Percentiles rank a stretch among this genome's conserved stretches.
phyloP scores from a whole-genome alignment of 1,140 invertebrate species.

The Caerostris extrusa region DNA sequence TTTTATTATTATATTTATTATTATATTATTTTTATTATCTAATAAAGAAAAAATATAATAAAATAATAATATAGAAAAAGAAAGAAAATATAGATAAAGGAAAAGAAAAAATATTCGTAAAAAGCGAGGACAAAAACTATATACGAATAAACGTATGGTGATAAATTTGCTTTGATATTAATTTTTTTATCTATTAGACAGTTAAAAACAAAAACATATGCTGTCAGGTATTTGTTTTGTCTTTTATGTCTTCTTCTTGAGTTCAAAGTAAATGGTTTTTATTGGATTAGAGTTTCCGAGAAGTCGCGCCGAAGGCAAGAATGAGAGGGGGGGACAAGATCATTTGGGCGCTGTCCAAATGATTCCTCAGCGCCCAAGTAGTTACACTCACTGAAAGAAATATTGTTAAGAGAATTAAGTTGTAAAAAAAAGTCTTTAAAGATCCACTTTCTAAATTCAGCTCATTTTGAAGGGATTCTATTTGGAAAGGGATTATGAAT shows the following conservation, averaged over 20 bases:
- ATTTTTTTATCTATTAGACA: background rate
- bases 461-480: background rate
- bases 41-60: background rate
- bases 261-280: background rate
- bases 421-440: background rate
- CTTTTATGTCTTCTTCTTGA: background rate
- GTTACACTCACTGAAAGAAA: background rate
- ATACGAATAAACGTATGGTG: background rate
- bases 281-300: background rate
- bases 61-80: background rate
- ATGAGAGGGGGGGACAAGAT: background rate
- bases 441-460: background rate
- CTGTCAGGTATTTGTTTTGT: background rate
- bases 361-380: background rate
- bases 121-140: too few species aligned
- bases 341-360: background rate
- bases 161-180: too few species aligned
- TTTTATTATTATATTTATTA: too few species aligned
- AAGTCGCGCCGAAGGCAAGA: background rate
- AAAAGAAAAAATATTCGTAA: background rate
- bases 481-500: conserved; percentile 20
- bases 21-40: too few species aligned
- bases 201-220: background rate
- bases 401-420: background rate
- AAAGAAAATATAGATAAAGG: background rate